Base-by-base conservation (phyloP, 2,113 vertebrate genomes). In the Calidris pugnax region DNA sequence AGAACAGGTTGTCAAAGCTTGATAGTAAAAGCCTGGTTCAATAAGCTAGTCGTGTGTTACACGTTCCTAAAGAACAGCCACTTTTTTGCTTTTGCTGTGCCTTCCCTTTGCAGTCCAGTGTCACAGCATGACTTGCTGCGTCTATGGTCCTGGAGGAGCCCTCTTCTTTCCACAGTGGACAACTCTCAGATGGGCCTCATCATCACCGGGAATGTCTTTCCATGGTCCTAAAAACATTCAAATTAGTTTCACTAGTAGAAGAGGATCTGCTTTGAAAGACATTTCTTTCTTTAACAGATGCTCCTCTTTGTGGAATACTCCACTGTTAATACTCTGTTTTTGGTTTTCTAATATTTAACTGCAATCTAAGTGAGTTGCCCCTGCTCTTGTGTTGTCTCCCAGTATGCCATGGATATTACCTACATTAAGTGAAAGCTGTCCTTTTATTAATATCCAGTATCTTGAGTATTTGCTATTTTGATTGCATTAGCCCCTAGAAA, bases 71-170 rank as follows among this genome's bases (percentile, higher is more conserved):
- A 76, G 55, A 85, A 7, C 12, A 71, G 5, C 7, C 35, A 14
- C 19, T 53, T 47, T 24, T 48, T 71, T 62, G 63, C 12, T 86
- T 79, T 84, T 67, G 39, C 72, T 62, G 11, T 33, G 19, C 20
- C 33, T 60, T 82, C 48, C 12, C 18, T 62, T 57, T 66, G 45
- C 17, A 15, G 20, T 60, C n/a, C n/a, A 18, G 33, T 14, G 37
- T 18, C 37, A 45, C 23, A 43, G 35, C 16, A 16, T 20, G 39
- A 47, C 35, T 33, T 74, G 43, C 48, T 64, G 30, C 33, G 17
- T 59, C 27, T n/a, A 28, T 0, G 0, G 28, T 22, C 32, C 43
- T n/a, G 41, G 66, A 57, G 18, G 14, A 82, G 3, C 5, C 10
- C 14, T 78, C 8, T 66, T 67, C 39, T 73, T 82, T 81, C 37